Evolutionary conservation across 2,888 invertebrate genomes (phyloP).

Genomic region (Dynastes grantii): DNA sequence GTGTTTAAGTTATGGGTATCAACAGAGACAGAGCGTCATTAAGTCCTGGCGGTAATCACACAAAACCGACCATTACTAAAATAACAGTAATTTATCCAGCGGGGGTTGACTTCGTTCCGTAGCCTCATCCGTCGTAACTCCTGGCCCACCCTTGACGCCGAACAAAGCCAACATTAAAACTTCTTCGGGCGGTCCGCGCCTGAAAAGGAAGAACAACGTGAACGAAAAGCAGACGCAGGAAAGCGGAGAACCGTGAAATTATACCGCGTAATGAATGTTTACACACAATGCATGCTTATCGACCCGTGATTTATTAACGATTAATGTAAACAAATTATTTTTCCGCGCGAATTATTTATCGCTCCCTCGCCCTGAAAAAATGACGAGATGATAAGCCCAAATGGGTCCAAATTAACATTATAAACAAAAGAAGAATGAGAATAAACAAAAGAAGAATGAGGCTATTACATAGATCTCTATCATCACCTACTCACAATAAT

Average conservation of each 20-base stretch:
- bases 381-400: background rate
- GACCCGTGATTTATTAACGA: slow-evolving; percentile 39
- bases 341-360: slow-evolving; percentile 34
- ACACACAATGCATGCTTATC: slow-evolving; percentile 54
- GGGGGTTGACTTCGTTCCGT: slow-evolving; percentile 42
- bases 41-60: slow-evolving; percentile 43
- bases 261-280: slow-evolving; percentile 53
- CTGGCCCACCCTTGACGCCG: slow-evolving; percentile 53
- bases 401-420: background rate
- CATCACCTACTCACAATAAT: too few species aligned
- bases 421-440: background rate
- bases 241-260: slow-evolving; percentile 51
- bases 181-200: slow-evolving; percentile 41
- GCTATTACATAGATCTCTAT: too few species aligned
- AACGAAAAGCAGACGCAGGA: slow-evolving; percentile 24
- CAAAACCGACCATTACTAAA: slow-evolving; percentile 39
- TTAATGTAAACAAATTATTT: slow-evolving; percentile 40
- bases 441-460: too few species aligned
- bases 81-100: slow-evolving; percentile 47
- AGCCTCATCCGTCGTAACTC: slow-evolving; percentile 41
- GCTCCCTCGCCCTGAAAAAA: background rate
- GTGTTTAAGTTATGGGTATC: slow-evolving; percentile 41
- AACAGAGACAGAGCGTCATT: slow-evolving; percentile 36
- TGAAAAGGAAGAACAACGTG: slow-evolving; percentile 38
- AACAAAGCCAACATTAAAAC: slow-evolving; percentile 54